A percentile compares a stretch with the other conserved stretches of the same genome.
phyloP scores from a whole-genome alignment of 2,888 invertebrate species.

The Oxystoma pomonae region DNA sequence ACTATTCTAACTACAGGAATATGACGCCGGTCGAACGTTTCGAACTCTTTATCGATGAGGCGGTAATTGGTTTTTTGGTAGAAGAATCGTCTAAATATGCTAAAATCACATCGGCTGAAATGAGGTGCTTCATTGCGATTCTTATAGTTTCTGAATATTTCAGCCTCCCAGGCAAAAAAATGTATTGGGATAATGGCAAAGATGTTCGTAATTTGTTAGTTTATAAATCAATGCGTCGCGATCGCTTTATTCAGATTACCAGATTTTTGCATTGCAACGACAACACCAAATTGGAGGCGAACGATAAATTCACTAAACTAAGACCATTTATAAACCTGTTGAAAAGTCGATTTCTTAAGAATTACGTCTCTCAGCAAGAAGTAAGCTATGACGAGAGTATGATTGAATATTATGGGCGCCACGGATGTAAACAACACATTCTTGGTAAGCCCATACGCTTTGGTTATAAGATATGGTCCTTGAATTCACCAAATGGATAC shows the following conservation, averaged over 20 bases:
- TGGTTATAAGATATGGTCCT: no score
- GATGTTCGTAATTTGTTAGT: neutral
- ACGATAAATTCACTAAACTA: constrained; percentile 32
- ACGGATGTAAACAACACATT: constrained; percentile 36
- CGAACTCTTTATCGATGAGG: no score
- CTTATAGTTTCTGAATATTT: neutral
- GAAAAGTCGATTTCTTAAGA: constrained; percentile 17
- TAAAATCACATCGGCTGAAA: neutral
- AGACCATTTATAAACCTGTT: constrained; percentile 26
- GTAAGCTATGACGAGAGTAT: constrained; percentile 30
- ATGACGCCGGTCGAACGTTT: no score
- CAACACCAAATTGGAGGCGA: constrained; percentile 17
- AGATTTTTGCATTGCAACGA: constrained; percentile 24
- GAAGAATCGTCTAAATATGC: neutral
- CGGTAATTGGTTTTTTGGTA: neutral
- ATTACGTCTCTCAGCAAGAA: constrained; percentile 26
- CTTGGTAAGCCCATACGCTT: constrained; percentile 19
- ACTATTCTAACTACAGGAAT: no score
- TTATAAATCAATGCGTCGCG: neutral
- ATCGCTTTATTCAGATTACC: neutral
- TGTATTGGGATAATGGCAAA: neutral
- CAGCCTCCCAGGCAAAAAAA: neutral
- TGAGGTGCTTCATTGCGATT: neutral
- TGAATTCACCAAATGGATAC: constrained; percentile 27
- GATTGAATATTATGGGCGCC: constrained; percentile 35